phyloP scores from a whole-genome alignment of 2,888 invertebrate genomes.

The Aspidapion aeneum region DNA sequence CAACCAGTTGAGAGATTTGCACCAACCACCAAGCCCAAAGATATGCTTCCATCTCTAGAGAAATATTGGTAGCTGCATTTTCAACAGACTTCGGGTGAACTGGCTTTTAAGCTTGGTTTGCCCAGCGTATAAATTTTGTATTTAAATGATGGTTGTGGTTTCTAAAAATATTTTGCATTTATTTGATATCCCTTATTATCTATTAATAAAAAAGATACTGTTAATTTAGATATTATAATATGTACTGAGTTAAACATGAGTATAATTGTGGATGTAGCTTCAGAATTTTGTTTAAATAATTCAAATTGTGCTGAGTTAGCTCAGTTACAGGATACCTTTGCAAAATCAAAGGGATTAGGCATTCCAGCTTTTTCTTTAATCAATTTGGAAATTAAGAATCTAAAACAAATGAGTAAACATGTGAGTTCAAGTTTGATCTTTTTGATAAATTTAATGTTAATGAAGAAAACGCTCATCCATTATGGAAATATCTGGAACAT shows the following conservation, averaged over 20 bases:
- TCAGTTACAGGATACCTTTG: slow-evolving; percentile 69
- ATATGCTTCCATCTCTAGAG: slow-evolving; percentile 30
- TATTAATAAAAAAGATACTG: no score
- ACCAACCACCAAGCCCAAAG: slow-evolving; percentile 44
- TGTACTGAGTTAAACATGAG: no score
- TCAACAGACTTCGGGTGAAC: no score
- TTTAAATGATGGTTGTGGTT: no score
- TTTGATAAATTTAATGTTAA: slow-evolving; percentile 67
- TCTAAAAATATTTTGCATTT: no score
- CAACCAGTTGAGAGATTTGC: slow-evolving; percentile 64
- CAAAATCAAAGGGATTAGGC: slow-evolving; percentile 65
- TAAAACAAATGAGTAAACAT: slow-evolving; percentile 59
- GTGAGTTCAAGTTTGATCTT: slow-evolving; percentile 65
- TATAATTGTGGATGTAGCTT: slow-evolving; percentile 84
- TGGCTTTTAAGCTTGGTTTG: no score
- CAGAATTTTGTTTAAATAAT: slow-evolving; percentile 78
- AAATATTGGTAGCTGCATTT: slow-evolving; percentile 31
- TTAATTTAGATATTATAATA: no score
- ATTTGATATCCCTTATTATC: no score
- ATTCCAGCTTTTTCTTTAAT: slow-evolving; percentile 86
- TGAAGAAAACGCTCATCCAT: slow-evolving; percentile 58
- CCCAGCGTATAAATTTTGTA: no score
- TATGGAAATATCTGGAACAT: slow-evolving; percentile 64
- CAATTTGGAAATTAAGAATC: slow-evolving; percentile 74
- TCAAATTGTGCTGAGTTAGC: slow-evolving; percentile 82